phyloP scores from a whole-genome alignment of 2,113 vertebrate genomes.

The Corapipo altera region DNA sequence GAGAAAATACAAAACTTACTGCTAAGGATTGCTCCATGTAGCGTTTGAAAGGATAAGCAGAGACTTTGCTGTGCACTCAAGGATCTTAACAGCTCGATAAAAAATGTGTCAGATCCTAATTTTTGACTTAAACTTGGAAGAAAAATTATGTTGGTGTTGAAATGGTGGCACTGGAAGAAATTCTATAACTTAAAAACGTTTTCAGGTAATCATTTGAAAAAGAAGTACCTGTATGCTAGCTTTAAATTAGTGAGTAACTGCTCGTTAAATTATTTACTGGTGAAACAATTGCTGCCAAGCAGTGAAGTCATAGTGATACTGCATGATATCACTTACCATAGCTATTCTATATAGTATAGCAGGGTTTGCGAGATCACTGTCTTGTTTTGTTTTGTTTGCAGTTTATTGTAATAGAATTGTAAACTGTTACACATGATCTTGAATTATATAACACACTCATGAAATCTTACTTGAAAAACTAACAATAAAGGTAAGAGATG shows the following conservation, averaged over 20 bases:
- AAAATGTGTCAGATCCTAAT: neutral
- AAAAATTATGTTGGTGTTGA: neutral
- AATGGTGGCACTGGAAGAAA: neutral
- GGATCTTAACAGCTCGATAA: neutral
- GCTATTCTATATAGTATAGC: neutral
- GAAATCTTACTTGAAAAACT: neutral
- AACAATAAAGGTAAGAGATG: neutral
- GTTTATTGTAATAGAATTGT: neutral
- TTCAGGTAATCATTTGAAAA: neutral
- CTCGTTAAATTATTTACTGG: neutral
- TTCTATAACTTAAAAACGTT: neutral
- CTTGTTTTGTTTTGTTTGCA: neutral
- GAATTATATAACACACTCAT: neutral
- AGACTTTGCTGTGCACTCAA: neutral
- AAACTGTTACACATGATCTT: neutral
- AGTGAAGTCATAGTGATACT: neutral
- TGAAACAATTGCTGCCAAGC: neutral
- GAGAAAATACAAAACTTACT: neutral
- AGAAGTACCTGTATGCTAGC: neutral
- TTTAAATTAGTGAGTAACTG: neutral
- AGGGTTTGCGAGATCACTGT: neutral
- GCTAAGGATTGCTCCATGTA: neutral
- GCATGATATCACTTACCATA: neutral
- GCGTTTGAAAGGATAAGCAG: neutral
- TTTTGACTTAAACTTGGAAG: neutral